Base-by-base conservation (phyloP, 1,140 invertebrate species). In the Cepaea nemoralis region DNA sequence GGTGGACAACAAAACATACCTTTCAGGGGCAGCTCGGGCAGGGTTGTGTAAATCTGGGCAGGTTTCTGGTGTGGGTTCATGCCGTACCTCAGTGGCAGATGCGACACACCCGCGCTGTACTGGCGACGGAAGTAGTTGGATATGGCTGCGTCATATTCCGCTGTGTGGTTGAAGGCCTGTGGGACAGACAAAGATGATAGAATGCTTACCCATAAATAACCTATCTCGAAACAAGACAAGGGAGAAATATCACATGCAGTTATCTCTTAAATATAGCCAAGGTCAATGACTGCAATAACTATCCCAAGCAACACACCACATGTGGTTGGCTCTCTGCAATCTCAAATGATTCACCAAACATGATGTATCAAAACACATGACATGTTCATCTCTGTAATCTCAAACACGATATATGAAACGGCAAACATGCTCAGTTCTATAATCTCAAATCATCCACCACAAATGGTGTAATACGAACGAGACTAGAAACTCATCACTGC, bases 61-160 rank as follows among this genome's bases (percentile, higher is more conserved):
- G 97, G 97, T 89, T 97, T 98, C 90, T 99, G 98, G 89, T 99
- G 98, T 0, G 98, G 98, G 92, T 99, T 99, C 96, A 98, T 99
- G 83, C 97, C 98, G 92, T 99, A 99, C 85, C 97, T 94, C 27
- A 99, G 91, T 14, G 95, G 94, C 39, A 98, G 86, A 87, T 98
- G 97, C 0, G 96, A 95, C 0, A 85, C 92, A 12, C 94, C 95
- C 0, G 92, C 88, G 5, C 96, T 95, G 89, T 96, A 99, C 88
- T 98, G 94, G 86, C 95, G 95, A 1, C 98, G 94, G 92, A 99
- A 99, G 89, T 98, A 99, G 89, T 99, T 96, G 0, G 97, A 95
- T 82, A 99, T 99, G 14, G 96, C 96, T 66, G 94, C 93, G 92
- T 99, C 98, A 92, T 99, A 99, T 67, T 96, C 94, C 0, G 97